These are phyloP conservation scores for Cremastinae sp. DNA, from an alignment of 2,888 invertebrate genomes.

Conservation along the genomic window DNA sequence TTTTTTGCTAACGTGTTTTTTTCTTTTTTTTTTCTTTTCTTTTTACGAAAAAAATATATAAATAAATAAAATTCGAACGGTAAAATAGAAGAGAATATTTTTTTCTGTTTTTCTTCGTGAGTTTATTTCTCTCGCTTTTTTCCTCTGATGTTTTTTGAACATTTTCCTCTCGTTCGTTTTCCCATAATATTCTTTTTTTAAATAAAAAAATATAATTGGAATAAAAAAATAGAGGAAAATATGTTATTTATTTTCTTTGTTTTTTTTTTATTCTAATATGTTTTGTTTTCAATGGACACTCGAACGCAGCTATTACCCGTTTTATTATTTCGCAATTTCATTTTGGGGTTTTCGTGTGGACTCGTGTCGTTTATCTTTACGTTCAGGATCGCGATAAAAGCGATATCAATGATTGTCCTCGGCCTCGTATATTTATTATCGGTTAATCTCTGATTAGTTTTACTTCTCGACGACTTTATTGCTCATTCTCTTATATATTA, in stretches of 20 bases:
- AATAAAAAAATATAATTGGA: too few species aligned
- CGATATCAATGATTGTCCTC: not conserved
- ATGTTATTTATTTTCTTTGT: too few species aligned
- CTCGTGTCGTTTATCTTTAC: constrained; percentile 25
- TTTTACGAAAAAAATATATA: too few species aligned
- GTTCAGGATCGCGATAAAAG: constrained; percentile 3
- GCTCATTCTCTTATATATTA: not conserved
- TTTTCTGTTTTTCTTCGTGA: too few species aligned
- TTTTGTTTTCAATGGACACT: too few species aligned
- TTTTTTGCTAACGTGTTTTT: not conserved
- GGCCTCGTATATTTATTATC: constrained; percentile 10
- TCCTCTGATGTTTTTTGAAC: too few species aligned
- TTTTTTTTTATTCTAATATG: too few species aligned
- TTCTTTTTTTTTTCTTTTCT: not conserved
- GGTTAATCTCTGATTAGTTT: constrained; percentile 31
- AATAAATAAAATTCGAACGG: too few species aligned
- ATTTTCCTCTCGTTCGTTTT: not conserved
- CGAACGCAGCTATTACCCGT: too few species aligned
- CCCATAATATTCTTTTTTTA: constrained; percentile 25
- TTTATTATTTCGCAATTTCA: constrained; percentile 30
- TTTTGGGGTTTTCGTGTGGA: not conserved
- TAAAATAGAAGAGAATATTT: too few species aligned
- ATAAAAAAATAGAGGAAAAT: too few species aligned
- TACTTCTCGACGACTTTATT: constrained; percentile 3
- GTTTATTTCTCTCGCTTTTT: not conserved